Percentiles rank a stretch among this genome's conserved stretches.
Conservation (phyloP, 1,140 invertebrate species). For the Teleogryllus occipitalis region DNA sequence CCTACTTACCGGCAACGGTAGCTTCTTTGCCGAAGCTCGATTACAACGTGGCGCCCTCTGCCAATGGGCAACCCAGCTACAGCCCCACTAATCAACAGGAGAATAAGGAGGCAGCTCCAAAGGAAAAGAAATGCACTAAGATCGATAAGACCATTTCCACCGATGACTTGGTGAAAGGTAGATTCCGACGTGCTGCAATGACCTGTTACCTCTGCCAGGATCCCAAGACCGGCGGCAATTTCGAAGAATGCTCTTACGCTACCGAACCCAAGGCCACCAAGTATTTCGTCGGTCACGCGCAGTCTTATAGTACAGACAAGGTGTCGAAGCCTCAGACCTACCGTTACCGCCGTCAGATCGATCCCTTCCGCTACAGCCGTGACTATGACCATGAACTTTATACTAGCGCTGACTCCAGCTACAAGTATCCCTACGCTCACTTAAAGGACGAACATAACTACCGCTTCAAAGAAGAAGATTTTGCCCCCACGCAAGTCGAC, state of each 20-base stretch:
- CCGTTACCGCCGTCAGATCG: constrained; percentile 10
- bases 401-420: background rate
- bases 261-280: constrained; percentile 44
- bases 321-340: background rate
- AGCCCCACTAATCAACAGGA: background rate
- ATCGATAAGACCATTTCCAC: constrained; percentile 14
- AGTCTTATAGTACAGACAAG: constrained; percentile 10
- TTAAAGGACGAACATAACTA: background rate
- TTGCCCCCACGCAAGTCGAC: background rate
- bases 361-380: background rate
- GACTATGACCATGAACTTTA: constrained; percentile 3
- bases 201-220: constrained; percentile 58
- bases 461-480: constrained; percentile 10
- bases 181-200: constrained; percentile 40
- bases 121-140: constrained; percentile 19
- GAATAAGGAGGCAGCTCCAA: background rate
- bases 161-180: constrained; percentile 16
- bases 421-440: background rate
- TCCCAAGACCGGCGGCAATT: constrained; percentile 56
- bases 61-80: background rate
- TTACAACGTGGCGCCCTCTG: constrained; percentile 6
- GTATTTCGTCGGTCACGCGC: constrained; percentile 19
- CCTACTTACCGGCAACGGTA: background rate
- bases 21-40: background rate
- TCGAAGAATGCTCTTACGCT: constrained; percentile 60